These are phyloP conservation scores for Daphoenositta chrysoptera DNA, from an alignment of 2,113 vertebrate genomes.

Conservation along the genomic window DNA sequence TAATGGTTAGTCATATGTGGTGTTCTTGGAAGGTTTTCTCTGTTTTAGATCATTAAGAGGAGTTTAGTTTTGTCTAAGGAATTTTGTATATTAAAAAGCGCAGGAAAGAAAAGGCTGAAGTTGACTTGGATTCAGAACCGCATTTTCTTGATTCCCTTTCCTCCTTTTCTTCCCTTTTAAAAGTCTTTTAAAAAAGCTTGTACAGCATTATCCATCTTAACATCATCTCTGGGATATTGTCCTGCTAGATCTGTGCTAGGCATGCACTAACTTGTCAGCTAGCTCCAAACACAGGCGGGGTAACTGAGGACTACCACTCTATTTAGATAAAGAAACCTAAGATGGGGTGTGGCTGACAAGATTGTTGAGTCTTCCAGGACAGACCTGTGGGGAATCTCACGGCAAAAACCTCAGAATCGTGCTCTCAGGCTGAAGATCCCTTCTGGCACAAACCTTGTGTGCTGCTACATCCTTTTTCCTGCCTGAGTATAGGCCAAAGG, in stretches of 20 bases:
- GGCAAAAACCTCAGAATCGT: background rate
- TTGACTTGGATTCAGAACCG: background rate
- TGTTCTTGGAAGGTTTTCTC: background rate
- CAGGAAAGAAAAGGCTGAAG: background rate
- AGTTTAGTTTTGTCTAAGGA: background rate
- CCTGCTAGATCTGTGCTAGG: background rate
- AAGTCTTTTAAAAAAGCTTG: background rate
- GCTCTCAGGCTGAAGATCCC: background rate
- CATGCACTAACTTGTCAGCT: background rate
- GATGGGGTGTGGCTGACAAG: background rate
- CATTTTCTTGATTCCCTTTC: background rate
- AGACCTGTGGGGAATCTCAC: background rate
- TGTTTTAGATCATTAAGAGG: background rate
- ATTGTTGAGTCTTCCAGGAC: background rate
- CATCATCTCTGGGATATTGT: background rate
- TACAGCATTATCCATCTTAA: accelerated
- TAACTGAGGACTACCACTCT: background rate
- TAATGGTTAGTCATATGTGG: background rate
- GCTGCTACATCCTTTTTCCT: background rate
- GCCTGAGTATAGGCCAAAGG: background rate
- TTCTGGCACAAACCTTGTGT: background rate
- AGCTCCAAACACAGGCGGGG: background rate
- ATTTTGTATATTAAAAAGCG: background rate
- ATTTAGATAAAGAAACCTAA: background rate
- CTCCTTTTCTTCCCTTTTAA: background rate